Evolutionary conservation across 2,797 vertebrate genomes (phyloP), one percentile per base, ranked within the genome.

Genomic region (Halcyon smyrnensis): DNA sequence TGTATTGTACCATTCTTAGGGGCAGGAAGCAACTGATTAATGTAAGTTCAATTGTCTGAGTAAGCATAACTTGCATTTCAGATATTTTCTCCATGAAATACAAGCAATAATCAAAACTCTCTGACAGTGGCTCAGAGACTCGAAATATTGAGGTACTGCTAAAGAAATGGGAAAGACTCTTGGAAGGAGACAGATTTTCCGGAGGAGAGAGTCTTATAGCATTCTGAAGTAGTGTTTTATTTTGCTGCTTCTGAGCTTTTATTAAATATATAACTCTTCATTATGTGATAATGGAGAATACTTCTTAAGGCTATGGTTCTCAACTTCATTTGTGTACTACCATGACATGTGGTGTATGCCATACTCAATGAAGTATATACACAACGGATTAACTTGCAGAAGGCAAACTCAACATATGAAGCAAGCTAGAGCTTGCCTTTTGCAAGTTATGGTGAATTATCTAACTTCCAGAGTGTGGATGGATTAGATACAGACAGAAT

Each of bases 221-320:
- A 70, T 78, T 95, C 59, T 74, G 36, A 88, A 90, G 34, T 20
- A 27, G 7, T 50, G 16, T 46, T 86, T 82, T 84, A 50, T 59
- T 91, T 84, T 57, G 15, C 56, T 86, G 27, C 74, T 87, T 97
- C 70, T 34, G 43, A 95, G 79, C 48, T 90, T 94, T 87, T 92
- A 92, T 91, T 85, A 95, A 96, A 96, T 67, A 89, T 41, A 68
- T 63, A 94, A 78, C 84, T 97, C 91, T 89, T 93, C 90, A 93
- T 97, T 95, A 95, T 5, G 20, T 87, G 82, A 48, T 95, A 95
- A 96, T 46, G 56, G 84, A 75, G 76, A 65, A 25, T 85, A 70
- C 84, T 92, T 94, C 90, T 94, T 57, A 92, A 96, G 96, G 96
- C 92, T 96, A 95, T 73, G 84, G 64, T 68, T 97, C 91, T 95